phyloP scores from a whole-genome alignment of 2,797 vertebrate species.

The Muscicapa comitata region DNA sequence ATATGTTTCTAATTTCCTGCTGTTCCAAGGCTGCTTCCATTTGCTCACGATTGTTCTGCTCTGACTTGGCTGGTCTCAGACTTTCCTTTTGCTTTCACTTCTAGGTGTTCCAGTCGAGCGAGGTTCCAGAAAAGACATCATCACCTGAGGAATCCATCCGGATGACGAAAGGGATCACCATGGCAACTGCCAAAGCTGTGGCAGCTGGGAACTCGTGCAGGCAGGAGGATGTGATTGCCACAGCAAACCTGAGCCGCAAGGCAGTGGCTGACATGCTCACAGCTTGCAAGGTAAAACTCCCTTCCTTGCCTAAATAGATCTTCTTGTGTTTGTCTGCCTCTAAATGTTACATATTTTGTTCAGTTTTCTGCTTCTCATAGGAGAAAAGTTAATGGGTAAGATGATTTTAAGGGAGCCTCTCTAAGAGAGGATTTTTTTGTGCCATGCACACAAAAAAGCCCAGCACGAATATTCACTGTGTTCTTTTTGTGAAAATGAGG shows the following conservation, averaged over 20 bases:
- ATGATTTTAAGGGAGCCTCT: neutral
- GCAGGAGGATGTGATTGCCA: conserved; percentile 96
- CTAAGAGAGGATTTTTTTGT: neutral
- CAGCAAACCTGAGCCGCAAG: conserved; percentile 97
- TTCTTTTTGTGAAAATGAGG: neutral
- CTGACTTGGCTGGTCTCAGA: neutral
- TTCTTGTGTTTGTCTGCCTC: neutral
- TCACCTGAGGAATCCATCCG: conserved; percentile 96
- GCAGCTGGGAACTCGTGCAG: conserved; percentile 95
- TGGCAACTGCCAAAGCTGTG: conserved; percentile 96
- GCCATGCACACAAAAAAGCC: neutral
- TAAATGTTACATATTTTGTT: neutral
- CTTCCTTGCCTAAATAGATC: neutral
- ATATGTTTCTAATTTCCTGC: conserved; percentile 39
- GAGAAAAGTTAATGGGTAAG: neutral
- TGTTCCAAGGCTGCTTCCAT: neutral
- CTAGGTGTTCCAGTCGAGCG: conserved; percentile 93
- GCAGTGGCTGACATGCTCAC: conserved; percentile 93
- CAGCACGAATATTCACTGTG: neutral
- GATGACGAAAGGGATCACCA: conserved; percentile 98
- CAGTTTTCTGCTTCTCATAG: neutral
- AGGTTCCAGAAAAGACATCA: conserved; percentile 87
- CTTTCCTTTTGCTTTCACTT: conserved; percentile 13
- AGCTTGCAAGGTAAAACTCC: conserved; percentile 89
- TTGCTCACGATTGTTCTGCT: neutral